Conservation (phyloP, 2,113 vertebrate genomes). For the Willisornis vidua region DNA sequence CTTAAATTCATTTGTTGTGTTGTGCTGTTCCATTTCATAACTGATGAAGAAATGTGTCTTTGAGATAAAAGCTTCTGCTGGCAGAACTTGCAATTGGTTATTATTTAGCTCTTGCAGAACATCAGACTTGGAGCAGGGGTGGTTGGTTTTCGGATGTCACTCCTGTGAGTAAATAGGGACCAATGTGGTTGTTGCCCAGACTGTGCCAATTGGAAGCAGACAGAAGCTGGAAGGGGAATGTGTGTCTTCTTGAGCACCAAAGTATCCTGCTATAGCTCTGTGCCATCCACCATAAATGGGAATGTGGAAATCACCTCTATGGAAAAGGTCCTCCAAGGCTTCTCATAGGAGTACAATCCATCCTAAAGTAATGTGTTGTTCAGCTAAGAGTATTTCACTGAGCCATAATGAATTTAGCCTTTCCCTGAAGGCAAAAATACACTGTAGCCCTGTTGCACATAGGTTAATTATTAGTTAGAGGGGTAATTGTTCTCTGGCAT, state of each 20-base stretch:
- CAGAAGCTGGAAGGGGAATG: background rate
- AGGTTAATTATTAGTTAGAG: slow-evolving; percentile 42
- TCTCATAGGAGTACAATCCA: background rate
- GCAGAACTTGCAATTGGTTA: background rate
- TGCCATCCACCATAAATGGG: background rate
- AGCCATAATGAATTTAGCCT: background rate
- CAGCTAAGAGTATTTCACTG: background rate
- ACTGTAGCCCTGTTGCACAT: background rate
- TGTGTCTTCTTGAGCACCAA: background rate
- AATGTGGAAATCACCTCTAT: background rate
- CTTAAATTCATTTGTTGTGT: slow-evolving; percentile 8
- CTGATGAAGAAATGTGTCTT: background rate
- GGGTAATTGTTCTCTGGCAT: background rate
- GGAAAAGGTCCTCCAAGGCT: background rate
- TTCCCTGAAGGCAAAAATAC: background rate
- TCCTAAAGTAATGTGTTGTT: background rate
- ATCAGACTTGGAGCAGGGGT: background rate
- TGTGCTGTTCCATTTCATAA: background rate
- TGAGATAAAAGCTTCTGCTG: slow-evolving; percentile 2
- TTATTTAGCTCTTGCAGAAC: background rate
- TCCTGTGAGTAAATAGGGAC: background rate
- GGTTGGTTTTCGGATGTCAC: background rate
- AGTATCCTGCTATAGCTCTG: background rate
- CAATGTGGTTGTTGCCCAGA: background rate
- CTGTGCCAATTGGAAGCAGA: background rate